Evolutionary conservation across 2,113 vertebrate species (phyloP).

Genomic region (Equus przewalskii): DNA sequence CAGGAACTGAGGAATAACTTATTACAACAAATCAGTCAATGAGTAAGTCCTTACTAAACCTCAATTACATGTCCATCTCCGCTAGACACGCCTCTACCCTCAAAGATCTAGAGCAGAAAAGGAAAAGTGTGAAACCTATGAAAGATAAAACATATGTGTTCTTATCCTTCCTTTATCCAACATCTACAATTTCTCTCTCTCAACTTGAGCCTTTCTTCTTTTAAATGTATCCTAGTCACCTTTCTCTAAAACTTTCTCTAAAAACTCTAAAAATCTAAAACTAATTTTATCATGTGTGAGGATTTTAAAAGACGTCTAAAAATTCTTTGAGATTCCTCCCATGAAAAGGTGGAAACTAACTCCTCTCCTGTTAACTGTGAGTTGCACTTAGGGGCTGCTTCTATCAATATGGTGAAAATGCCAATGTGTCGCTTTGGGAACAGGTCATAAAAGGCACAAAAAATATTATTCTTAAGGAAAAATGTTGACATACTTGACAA

Average conservation of each 20-base stretch:
- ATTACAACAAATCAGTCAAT: not conserved
- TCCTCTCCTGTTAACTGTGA: not conserved
- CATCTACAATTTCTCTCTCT: not conserved
- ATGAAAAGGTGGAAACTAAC: not conserved
- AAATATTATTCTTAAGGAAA: not conserved
- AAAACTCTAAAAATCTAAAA: not conserved
- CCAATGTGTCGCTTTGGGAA: not conserved
- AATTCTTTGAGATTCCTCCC: not conserved
- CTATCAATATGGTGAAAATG: not conserved
- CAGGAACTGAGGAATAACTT: not conserved
- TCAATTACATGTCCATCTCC: not conserved
- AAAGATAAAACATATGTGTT: not conserved
- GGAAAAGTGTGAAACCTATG: not conserved
- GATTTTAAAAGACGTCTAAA: not conserved
- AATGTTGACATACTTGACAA: not conserved
- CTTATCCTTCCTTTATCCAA: not conserved
- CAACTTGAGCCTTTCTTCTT: not conserved
- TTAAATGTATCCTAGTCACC: not conserved
- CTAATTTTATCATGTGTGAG: not conserved
- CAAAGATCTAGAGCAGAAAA: not conserved
- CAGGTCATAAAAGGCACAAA: not conserved
- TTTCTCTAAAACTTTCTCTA: not conserved
- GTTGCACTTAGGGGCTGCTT: not conserved
- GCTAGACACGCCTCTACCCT: not conserved
- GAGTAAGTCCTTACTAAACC: not conserved